Evolutionary conservation across 2,888 invertebrate genomes (phyloP), one percentile per base, ranked within the genome.

Genomic region (Galerucella pusilla): DNA sequence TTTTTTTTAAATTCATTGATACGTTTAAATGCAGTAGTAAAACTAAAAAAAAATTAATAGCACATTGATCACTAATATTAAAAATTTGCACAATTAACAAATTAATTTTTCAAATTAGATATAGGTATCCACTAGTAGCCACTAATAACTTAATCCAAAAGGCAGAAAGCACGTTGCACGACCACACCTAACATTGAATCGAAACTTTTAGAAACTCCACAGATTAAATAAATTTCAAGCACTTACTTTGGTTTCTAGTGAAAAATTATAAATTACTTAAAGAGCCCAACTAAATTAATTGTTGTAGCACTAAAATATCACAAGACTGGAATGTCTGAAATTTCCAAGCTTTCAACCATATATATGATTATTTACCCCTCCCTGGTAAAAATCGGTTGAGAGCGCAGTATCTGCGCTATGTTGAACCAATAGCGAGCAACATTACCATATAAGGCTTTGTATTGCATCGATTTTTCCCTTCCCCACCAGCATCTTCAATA

Each of bases 401-500:
- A 78, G 85, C 85, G 85, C 86, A 84, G 81, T 81, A 83, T 83
- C 83, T 80, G 75, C 74, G 77, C 75, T 74, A 71, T 63, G 76
- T 74, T 71, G 78, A 84, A 79, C 92, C 93, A 93, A 93, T 93
- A 89, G 90, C 88, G 88, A 89, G 86, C 89, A 90, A 91, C 91
- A 92, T 93, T 91, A 92, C 94, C 93, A 92, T 93, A 93, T 93
- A 93, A 91, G 93, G 93, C 90, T 91, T 91, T 90, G 89, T 88
- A 90, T 90, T 91, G 90, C 89, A 90, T 89, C 89, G 90, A 89
- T 90, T 85, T 88, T 88, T 83, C 84, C 83, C 79, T 72, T 79
- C 76, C 80, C 81, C 80, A 80, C 73, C 81, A 72, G 71, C 70
- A 80, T 81, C 80, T 77, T 70, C 68, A 63, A 75, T 71, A 42